These are phyloP conservation scores for Struthio camelus DNA, from an alignment of 2,113 vertebrate genomes.

Conservation along the genomic window DNA sequence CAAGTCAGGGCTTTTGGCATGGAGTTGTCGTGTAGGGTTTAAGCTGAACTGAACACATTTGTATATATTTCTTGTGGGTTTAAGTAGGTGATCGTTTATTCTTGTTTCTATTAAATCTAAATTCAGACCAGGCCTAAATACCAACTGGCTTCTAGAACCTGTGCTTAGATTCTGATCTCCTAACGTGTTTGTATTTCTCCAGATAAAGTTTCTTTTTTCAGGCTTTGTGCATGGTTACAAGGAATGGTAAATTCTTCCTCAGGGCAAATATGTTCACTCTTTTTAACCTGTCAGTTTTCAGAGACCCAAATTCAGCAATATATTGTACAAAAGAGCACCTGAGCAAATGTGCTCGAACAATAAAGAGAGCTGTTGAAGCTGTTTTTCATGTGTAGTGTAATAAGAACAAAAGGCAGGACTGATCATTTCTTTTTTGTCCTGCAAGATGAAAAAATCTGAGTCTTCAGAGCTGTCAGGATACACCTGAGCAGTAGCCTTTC, in stretches of 20 bases:
- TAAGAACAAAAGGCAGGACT: background rate
- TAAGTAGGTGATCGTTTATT: background rate
- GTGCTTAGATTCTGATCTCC: background rate
- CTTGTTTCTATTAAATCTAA: background rate
- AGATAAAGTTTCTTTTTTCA: background rate
- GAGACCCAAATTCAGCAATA: background rate
- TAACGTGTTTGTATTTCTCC: background rate
- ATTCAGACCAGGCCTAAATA: background rate
- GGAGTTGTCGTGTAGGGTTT: background rate
- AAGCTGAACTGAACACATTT: background rate
- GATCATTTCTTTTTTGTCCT: background rate
- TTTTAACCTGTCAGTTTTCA: background rate
- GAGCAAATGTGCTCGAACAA: background rate
- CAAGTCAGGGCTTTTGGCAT: background rate
- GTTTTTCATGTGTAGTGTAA: background rate
- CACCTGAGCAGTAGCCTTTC: background rate
- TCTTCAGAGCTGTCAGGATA: background rate
- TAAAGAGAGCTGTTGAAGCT: background rate
- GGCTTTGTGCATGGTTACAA: background rate
- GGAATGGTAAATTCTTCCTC: background rate
- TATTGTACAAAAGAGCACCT: background rate
- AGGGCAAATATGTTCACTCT: background rate
- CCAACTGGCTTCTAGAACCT: background rate
- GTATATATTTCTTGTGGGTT: background rate
- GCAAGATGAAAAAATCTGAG: background rate